A percentile compares a stretch with the other conserved stretches of the same genome.
Evolutionary conservation across 1,140 invertebrate genomes (phyloP).

Genomic region (Bombyx mandarina): DNA sequence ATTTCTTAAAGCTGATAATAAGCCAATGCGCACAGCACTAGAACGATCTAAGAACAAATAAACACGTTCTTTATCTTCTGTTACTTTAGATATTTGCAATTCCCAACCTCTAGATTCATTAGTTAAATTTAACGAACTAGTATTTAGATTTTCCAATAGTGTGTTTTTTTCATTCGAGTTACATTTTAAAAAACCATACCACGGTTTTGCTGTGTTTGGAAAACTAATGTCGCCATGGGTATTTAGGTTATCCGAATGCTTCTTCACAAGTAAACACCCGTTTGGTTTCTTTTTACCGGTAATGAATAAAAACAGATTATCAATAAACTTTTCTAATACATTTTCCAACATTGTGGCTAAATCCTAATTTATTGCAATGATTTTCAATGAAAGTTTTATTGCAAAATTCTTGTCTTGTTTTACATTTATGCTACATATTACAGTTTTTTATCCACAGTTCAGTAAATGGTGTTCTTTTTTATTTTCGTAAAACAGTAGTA

Average conservation of each 20-base stretch:
- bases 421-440: too few species aligned
- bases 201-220: slow-evolving; percentile 58
- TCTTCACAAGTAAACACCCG: slow-evolving; percentile 53
- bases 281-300: slow-evolving; percentile 20
- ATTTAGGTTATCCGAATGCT: slow-evolving; percentile 59
- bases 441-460: too few species aligned
- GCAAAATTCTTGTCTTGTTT: too few species aligned
- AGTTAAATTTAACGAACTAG: slow-evolving; percentile 28
- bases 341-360: slow-evolving; percentile 32
- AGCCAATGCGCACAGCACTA: slow-evolving; percentile 29
- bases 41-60: slow-evolving; percentile 42
- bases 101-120: slow-evolving; percentile 40
- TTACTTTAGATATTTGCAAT: slow-evolving; percentile 31
- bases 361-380: too few species aligned
- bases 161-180: slow-evolving; percentile 14
- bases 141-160: slow-evolving; percentile 36
- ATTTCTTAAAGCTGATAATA: slow-evolving; percentile 28
- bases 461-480: too few species aligned
- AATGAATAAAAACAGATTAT: slow-evolving; percentile 32
- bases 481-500: too few species aligned
- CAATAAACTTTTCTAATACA: slow-evolving; percentile 22
- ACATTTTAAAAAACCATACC: slow-evolving; percentile 47
- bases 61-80: slow-evolving; percentile 35
- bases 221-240: slow-evolving; percentile 70
- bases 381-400: too few species aligned